Evolutionary conservation across 2,113 vertebrate species (phyloP).

Genomic region (Ancistrus triradiatus): DNA sequence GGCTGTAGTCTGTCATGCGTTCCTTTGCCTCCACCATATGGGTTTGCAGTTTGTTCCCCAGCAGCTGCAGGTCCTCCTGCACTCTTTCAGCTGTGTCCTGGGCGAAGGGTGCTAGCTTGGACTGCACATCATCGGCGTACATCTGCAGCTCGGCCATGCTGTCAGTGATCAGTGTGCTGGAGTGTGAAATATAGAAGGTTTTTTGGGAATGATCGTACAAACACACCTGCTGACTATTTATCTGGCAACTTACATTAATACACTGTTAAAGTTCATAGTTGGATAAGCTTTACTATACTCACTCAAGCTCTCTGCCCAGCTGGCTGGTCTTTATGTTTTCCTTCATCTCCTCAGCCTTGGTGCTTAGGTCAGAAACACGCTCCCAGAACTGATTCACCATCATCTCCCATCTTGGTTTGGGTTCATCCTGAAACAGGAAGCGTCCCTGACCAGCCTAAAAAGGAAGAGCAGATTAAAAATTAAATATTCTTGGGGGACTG

Average conservation of each 20-base stretch:
- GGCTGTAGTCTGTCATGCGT: conserved; percentile 55
- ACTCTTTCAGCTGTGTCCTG: conserved; percentile 49
- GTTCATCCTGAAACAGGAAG: conserved; percentile 36
- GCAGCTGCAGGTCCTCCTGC: conserved; percentile 53
- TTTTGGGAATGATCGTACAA: too few species aligned
- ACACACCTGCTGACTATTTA: too few species aligned
- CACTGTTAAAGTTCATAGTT: neutral
- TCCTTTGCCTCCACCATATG: conserved; percentile 58
- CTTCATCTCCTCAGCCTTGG: conserved; percentile 44
- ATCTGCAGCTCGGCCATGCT: conserved; percentile 60
- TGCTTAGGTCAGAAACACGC: conserved; percentile 53
- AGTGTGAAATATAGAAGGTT: fast-evolving
- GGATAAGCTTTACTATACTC: conserved; percentile 49
- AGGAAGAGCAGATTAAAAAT: neutral
- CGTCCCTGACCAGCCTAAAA: conserved; percentile 60
- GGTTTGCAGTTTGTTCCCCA: conserved; percentile 45
- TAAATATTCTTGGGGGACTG: too few species aligned
- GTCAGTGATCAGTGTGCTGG: conserved; percentile 69
- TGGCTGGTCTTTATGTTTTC: conserved; percentile 50
- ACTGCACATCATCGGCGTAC: conserved; percentile 59
- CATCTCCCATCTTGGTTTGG: conserved; percentile 54
- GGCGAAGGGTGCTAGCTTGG: conserved; percentile 60
- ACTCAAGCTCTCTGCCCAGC: conserved; percentile 69
- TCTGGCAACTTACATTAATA: too few species aligned
- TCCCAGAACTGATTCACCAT: conserved; percentile 55